Base-by-base conservation (phyloP, 2,797 vertebrate species). In the Anguilla obscura region DNA sequence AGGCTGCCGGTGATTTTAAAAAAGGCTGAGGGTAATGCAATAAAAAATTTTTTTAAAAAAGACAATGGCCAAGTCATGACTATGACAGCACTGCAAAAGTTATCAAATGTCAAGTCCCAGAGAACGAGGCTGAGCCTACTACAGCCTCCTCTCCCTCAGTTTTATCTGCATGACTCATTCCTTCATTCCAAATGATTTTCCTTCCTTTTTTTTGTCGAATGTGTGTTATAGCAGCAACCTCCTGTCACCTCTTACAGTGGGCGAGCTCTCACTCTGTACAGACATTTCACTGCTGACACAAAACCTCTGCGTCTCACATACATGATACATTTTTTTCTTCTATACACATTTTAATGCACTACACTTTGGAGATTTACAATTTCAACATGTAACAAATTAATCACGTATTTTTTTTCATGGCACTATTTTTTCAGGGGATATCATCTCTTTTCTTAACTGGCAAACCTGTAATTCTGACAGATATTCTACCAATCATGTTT, bases 1-100 rank as follows among this genome's bases (percentile, higher is more conserved):
- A 96, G 94, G 94, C 95, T 96, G 95, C 95, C 96, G 96, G 96
- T 96, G 95, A 94, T 93, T 93, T 95, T 94, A 95, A 95, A 45
- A 45, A 45, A 45, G 40, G 40, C 40, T 45, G 95, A 96, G 94
- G 95, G 92, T 94, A 95, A 90, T 90, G 88, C 74, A 86, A 89
- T 56, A 84, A 82, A 90, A 63, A 50, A 66, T 80, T n/a, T n/a
- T n/a, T n/a, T n/a, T 56, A 84, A 82, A 90, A 63, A 50, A 86
- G 88, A 85, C 66, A 54, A 30, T 16, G 91, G 93, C 89, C 90
- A 88, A 84, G 58, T 76, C 18, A 89, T 87, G 84, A 48, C 89
- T 52, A 71, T 85, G 45, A 91, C 91, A 93, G 92, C 90, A 48
- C 84, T 82, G 89, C 45, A 40, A 50, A 45, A 84, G 82, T 80